Percentiles rank a stretch among this genome's conserved stretches.
Conservation (phyloP, 2,113 vertebrate species). For the Pterocles orientalis region DNA sequence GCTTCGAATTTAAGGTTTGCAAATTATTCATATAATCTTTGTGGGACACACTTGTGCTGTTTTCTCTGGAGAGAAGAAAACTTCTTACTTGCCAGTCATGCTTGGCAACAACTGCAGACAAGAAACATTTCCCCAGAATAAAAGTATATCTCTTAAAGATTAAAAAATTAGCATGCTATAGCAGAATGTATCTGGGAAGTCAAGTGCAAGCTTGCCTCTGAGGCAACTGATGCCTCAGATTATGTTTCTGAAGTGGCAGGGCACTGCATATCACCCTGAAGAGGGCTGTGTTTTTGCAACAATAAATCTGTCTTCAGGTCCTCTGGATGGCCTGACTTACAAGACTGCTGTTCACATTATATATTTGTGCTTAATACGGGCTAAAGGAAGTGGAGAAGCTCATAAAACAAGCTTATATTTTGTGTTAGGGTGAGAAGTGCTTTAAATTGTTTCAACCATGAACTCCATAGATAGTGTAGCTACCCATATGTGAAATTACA, state of each 20-base stretch:
- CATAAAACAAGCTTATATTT: constrained; percentile 41
- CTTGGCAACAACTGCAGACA: not conserved
- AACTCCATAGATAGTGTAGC: constrained; percentile 36
- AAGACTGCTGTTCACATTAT: not conserved
- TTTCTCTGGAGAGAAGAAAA: not conserved
- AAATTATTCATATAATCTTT: not conserved
- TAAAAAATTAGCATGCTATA: not conserved
- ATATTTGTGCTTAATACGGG: constrained; percentile 3
- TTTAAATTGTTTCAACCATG: constrained; percentile 61
- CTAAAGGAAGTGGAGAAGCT: constrained; percentile 12
- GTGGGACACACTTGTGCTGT: not conserved
- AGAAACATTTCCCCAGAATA: not conserved
- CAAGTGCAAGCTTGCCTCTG: not conserved
- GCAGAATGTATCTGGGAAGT: not conserved
- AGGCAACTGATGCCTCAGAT: not conserved
- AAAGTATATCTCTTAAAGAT: not conserved
- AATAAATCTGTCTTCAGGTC: constrained; percentile 13
- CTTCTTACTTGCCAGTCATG: not conserved
- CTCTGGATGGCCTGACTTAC: not conserved
- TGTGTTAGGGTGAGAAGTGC: constrained; percentile 24
- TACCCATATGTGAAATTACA: constrained; percentile 75
- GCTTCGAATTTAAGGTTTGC: not conserved
- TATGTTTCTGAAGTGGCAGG: not conserved
- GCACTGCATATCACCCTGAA: not conserved
- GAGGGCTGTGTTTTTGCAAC: not conserved